Evolutionary conservation across 2,113 vertebrate species (phyloP).

Genomic region (Podocnemis expansa): DNA sequence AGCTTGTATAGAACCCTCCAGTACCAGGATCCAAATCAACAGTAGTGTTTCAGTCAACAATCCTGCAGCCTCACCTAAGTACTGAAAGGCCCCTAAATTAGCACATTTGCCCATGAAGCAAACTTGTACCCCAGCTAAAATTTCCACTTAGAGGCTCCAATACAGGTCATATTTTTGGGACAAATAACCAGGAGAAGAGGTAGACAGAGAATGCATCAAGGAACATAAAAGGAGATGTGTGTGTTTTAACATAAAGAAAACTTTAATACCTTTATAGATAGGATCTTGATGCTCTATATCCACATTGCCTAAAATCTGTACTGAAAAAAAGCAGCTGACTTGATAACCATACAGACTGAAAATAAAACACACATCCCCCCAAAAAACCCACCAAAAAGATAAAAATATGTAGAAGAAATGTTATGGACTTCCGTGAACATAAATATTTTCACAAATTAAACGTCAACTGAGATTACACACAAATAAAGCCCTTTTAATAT

Average conservation of each 20-base stretch:
- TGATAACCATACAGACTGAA: slow-evolving; percentile 39
- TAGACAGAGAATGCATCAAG: slow-evolving; percentile 24
- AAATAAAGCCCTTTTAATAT: slow-evolving; percentile 70
- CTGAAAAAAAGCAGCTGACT: slow-evolving; percentile 64
- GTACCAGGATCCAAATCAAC: not conserved
- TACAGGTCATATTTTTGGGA: not conserved
- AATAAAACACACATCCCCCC: too few relatives aligned
- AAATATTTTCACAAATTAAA: slow-evolving; percentile 77
- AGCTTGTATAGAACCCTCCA: not conserved
- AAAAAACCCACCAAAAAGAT: not conserved
- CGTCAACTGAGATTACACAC: slow-evolving; percentile 67
- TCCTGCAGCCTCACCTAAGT: not conserved
- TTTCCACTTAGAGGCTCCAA: not conserved
- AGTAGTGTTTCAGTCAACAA: not conserved
- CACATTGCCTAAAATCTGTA: slow-evolving; percentile 62
- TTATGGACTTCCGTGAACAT: slow-evolving; percentile 74
- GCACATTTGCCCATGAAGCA: not conserved
- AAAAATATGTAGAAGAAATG: slow-evolving; percentile 73
- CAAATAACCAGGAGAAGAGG: slow-evolving; percentile 33
- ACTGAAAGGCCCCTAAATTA: not conserved
- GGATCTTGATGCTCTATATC: slow-evolving; percentile 68
- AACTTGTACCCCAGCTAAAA: not conserved
- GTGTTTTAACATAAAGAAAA: slow-evolving; percentile 28
- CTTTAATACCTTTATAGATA: slow-evolving; percentile 44
- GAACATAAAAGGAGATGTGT: not conserved